Evolutionary conservation across 1,140 invertebrate species (phyloP).

Genomic region (Drosophila ananassae): DNA sequence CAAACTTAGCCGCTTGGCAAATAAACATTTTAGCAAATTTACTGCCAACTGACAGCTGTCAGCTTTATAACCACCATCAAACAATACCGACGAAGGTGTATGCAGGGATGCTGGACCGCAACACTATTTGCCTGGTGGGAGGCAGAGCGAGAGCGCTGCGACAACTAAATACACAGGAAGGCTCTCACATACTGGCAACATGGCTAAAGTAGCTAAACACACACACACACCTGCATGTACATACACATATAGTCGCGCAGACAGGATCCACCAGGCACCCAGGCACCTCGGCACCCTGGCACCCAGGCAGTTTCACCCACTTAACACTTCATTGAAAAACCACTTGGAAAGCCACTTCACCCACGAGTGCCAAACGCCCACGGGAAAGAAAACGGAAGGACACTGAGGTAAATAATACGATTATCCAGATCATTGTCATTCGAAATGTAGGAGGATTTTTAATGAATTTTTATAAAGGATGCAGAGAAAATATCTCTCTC

Average conservation of each 20-base stretch:
- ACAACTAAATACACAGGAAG: conserved; percentile 63
- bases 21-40: conserved; percentile 83
- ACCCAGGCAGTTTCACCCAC: conserved; percentile 66
- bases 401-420: conserved; percentile 4
- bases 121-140: conserved; percentile 56
- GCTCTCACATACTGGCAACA: conserved; percentile 13
- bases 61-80: conserved; percentile 83
- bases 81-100: conserved; percentile 46
- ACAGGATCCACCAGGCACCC: conserved; percentile 28
- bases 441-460: too few species aligned
- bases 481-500: neutral
- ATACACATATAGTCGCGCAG: conserved; percentile 1
- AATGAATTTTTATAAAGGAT: too few species aligned
- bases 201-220: conserved; percentile 47
- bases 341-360: conserved; percentile 75
- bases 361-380: conserved; percentile 49
- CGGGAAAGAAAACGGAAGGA: conserved; percentile 1
- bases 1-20: conserved; percentile 80
- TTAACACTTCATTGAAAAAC: conserved; percentile 84
- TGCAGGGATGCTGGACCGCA: conserved; percentile 52
- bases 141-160: conserved; percentile 44
- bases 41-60: conserved; percentile 82
- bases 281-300: conserved; percentile 22
- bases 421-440: neutral
- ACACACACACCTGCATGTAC: conserved; percentile 16